Conservation (phyloP, 2,888 invertebrate genomes). For the Elmis aenea region DNA sequence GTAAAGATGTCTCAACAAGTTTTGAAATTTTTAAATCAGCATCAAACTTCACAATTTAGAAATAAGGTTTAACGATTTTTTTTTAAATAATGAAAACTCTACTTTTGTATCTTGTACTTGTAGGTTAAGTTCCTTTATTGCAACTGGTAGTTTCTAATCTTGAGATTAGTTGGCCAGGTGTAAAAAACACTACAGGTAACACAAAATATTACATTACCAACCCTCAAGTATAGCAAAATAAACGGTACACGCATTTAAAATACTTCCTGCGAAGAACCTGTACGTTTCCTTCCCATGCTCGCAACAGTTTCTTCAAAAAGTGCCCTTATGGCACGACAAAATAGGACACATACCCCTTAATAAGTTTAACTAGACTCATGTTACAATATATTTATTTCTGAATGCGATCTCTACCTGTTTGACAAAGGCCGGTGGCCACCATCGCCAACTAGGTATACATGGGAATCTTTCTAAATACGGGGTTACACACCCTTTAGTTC, state of each 20-base stretch:
- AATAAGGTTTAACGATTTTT: neutral
- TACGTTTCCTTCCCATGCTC: conserved; percentile 25
- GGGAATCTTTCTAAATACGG: conserved; percentile 21
- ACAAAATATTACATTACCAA: conserved; percentile 19
- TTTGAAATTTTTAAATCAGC: neutral
- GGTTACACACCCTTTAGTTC: conserved; percentile 22
- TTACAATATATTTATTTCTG: conserved; percentile 24
- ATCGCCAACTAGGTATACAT: conserved; percentile 18
- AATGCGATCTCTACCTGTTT: conserved; percentile 24
- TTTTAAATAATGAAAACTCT: neutral
- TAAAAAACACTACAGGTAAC: conserved; percentile 15
- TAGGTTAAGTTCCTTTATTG: neutral
- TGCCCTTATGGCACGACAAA: conserved; percentile 17
- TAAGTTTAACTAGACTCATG: conserved; percentile 20
- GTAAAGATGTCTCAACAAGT: too few species aligned
- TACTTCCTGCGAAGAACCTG: conserved; percentile 28
- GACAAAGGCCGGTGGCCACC: conserved; percentile 23
- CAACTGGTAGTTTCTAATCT: too few species aligned
- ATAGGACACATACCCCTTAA: conserved; percentile 18
- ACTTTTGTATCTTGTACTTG: neutral
- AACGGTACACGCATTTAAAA: conserved; percentile 18
- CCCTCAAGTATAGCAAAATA: conserved; percentile 17
- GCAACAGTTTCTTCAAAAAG: conserved; percentile 10
- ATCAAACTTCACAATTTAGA: neutral
- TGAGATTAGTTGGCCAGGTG: conserved; percentile 13